Conservation (phyloP, 1,140 invertebrate genomes). For the Drosophila jambulina region DNA sequence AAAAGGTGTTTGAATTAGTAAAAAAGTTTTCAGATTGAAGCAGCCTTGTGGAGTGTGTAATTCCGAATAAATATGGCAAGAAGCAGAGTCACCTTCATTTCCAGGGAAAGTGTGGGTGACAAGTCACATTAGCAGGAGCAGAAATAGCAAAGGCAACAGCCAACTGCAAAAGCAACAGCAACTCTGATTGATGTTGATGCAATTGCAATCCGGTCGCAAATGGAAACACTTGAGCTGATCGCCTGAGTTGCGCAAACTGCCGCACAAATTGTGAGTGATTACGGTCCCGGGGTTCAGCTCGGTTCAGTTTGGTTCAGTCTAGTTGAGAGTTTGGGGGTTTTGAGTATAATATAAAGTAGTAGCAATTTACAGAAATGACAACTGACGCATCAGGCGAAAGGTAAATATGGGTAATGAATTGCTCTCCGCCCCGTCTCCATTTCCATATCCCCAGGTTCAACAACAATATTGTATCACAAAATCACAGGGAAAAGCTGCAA, state of each 20-base stretch:
- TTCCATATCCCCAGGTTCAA: not conserved
- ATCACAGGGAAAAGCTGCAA: not conserved
- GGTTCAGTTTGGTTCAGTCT: not conserved
- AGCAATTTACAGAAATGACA: conserved; percentile 16
- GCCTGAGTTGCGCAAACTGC: conserved; percentile 31
- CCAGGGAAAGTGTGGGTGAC: conserved; percentile 42
- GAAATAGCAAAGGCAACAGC: not conserved
- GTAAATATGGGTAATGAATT: conserved; percentile 31
- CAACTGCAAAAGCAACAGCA: conserved; percentile 11
- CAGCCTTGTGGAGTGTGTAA: not conserved
- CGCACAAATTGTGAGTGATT: conserved; percentile 53
- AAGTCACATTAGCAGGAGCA: conserved; percentile 36
- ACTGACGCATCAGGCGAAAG: not conserved
- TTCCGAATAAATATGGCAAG: conserved; percentile 2
- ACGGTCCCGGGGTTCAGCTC: conserved; percentile 17
- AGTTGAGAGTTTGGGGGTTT: conserved; percentile 7
- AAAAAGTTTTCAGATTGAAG: not conserved
- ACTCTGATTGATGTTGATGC: conserved; percentile 62
- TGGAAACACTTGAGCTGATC: conserved; percentile 50
- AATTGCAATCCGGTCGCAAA: conserved; percentile 42
- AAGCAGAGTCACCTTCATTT: conserved; percentile 4
- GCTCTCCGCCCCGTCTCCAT: not conserved
- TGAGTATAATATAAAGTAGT: not conserved
- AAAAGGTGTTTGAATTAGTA: conserved; percentile 18
- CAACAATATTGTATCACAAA: conserved; percentile 26